Base-by-base conservation (phyloP, 2,113 vertebrate genomes). In the Dicaeum eximium region DNA sequence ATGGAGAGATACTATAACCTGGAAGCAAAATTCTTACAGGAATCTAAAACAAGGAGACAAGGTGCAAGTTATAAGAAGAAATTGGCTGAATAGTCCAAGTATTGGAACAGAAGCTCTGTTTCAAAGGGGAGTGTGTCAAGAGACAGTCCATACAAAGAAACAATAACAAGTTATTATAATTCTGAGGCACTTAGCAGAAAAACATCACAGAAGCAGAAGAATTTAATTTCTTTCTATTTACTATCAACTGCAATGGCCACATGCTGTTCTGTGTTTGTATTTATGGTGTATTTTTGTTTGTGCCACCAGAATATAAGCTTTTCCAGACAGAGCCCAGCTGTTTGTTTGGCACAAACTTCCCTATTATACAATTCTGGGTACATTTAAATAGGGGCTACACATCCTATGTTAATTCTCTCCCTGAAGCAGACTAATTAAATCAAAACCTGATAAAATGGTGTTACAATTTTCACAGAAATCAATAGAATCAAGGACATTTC, bases 351-450 rank as follows among this genome's bases (percentile, higher is more conserved):
- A 90, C 38, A 47, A 33, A 19, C 45, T 89, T 42, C 65, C 18
- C 28, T 67, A 11, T 88, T 93, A 56, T 13, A 70, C 64, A 70
- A 78, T 78, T 70, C 33, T 23, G 62, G 51, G 27, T 90, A 86
- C 13, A 14, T 44, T 86, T 81, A 88, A 94, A 51, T 10, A 78
- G 75, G 42, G 38, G 17, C 48, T 90, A 20, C 38, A 70, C 62
- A 47, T 62, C 35, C 54, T 67, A 62, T 71, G 61, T 50, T 90
- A 92, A 89, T 81, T 62, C 53, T 84, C 24, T 90, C 65, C 64
- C 64, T n/a, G 13, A 86, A 92, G 82, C 60, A 45, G 31, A 16
- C 48, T 83, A 92, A 94, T 88, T 95, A 80, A 91, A 93, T 81
- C 70, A 80, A 91, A 90, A 74, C 65, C 57, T 67, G 69, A 94